Evolutionary conservation across 2,888 invertebrate genomes (phyloP), one percentile per base, ranked within the genome.

Genomic region (Cotesia congregata): DNA sequence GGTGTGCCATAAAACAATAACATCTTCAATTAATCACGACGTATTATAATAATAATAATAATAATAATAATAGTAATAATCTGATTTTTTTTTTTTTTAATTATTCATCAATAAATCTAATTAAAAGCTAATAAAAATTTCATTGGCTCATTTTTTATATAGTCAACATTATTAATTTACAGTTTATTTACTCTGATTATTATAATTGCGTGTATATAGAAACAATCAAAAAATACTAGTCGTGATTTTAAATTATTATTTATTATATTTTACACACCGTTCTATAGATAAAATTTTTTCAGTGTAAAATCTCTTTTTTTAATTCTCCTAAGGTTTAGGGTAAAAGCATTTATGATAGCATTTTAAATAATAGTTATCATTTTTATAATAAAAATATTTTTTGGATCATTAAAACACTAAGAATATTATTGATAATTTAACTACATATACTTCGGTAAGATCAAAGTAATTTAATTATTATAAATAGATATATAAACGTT

Each of bases 71-170:
- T 50, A 12, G 12, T 50, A 50, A 50, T 50, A 50, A 50, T 7
- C 50, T 12, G 7, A 12, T 50, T 50, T 50, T 50, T 50, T 50
- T 50, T 50, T 50, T 50, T 50, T 50, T 50, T 50, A 50, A 3
- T 50, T 12, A 50, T 74, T 76, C 6, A 9, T 80, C 75, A 74
- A 77, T 38, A 76, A 74, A 77, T 77, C 50, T 50, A 50, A 77
- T 76, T 71, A 74, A 76, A 61, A 74, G 64, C 67, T 78, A 69
- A 73, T 72, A 77, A 78, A 73, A 71, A 69, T 74, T 69, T 79
- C 72, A 68, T 75, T 61, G 72, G 76, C 78, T 75, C 78, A 50
- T 75, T 39, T 74, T 74, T 69, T 71, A 69, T 64, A 69, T 60
- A 68, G 50, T 75, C 67, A 30, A 30, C 30, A 30, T 30, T 30